These are phyloP conservation scores for Drosophila maculinotata DNA, from an alignment of 2,888 invertebrate genomes.

Conservation along the genomic window DNA sequence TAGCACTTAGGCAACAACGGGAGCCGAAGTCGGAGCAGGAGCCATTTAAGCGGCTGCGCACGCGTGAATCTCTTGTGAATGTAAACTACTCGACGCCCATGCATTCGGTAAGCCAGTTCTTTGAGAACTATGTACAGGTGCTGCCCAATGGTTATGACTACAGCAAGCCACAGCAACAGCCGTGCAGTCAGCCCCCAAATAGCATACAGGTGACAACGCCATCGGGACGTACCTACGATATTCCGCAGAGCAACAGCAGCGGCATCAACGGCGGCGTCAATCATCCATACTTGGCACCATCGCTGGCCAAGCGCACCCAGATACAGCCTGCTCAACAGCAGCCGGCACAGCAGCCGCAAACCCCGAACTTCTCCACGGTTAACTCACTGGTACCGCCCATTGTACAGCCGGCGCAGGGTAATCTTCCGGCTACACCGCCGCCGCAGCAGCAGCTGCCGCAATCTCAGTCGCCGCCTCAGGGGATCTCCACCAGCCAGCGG, in stretches of 20 bases:
- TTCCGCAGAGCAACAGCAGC: conserved; percentile 78
- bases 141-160: conserved; percentile 78
- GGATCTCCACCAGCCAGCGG: conserved; percentile 81
- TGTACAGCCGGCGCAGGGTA: conserved; percentile 33
- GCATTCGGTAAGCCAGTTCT: conserved; percentile 74
- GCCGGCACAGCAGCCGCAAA: conserved; percentile 10
- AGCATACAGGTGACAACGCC: conserved; percentile 79
- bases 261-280: conserved; percentile 65
- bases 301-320: conserved; percentile 72
- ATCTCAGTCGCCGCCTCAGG: conserved; percentile 21
- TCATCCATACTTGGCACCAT: conserved; percentile 83
- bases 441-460: conserved; percentile 38
- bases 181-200: conserved; percentile 56
- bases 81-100: conserved; percentile 77
- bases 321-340: conserved; percentile 41
- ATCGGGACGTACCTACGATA: conserved; percentile 80
- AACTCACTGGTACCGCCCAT: conserved; percentile 61
- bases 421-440: conserved; percentile 33
- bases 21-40: conserved; percentile 28
- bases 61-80: conserved; percentile 72
- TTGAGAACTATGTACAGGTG: conserved; percentile 75
- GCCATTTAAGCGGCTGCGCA: conserved; percentile 36
- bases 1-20: conserved; percentile 28
- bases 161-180: conserved; percentile 55
- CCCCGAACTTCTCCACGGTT: conserved; percentile 57